phyloP scores from a whole-genome alignment of 2,888 invertebrate species.

The Amiota communis region DNA sequence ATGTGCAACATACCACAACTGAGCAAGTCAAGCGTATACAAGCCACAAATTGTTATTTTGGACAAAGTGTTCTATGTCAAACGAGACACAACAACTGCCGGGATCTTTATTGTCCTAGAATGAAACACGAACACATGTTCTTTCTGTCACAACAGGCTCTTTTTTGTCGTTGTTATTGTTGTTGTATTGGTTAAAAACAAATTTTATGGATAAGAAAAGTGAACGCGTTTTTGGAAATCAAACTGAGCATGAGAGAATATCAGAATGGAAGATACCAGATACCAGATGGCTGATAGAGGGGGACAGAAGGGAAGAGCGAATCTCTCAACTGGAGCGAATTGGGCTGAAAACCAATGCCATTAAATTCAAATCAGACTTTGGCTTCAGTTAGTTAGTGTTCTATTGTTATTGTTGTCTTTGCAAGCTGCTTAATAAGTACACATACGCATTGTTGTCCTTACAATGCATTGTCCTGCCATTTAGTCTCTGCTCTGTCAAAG shows the following conservation, averaged over 20 bases:
- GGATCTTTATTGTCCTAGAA: no score
- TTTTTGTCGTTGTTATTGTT: not conserved
- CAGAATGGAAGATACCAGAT: not conserved
- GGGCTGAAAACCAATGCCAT: constrained; percentile 48
- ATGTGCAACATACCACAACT: not conserved
- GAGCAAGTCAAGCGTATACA: not conserved
- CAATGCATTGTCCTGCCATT: not conserved
- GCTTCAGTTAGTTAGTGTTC: constrained; percentile 51
- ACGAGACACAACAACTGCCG: no score
- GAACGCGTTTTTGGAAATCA: not conserved
- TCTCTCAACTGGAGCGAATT: not conserved
- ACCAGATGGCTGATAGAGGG: not conserved
- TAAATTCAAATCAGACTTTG: constrained; percentile 63
- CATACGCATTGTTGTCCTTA: not conserved
- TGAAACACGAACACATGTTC: no score
- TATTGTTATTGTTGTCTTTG: constrained; percentile 45
- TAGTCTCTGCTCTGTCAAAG: not conserved
- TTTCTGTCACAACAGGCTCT: no score
- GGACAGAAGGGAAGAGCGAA: not conserved
- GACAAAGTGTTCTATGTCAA: not conserved
- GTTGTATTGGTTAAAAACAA: not conserved
- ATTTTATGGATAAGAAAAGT: not conserved
- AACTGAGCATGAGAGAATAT: not conserved
- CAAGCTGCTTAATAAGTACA: constrained; percentile 11
- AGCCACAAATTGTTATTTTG: constrained; percentile 24